Conservation (phyloP, 2,113 vertebrate genomes). For the Ondatra zibethicus region DNA sequence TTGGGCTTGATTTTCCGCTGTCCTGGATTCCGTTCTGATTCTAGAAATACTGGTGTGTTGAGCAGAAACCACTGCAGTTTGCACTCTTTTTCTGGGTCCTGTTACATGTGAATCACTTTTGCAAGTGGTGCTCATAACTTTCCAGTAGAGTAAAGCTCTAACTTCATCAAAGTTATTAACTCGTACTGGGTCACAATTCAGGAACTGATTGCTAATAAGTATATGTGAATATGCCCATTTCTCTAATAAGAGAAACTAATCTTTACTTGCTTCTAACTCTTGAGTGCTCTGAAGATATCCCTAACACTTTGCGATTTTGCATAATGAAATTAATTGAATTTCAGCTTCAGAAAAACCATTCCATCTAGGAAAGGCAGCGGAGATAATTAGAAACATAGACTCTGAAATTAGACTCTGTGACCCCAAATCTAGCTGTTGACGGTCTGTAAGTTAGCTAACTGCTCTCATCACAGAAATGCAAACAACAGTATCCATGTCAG, state of each 20-base stretch:
- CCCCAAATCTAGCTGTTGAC: not conserved
- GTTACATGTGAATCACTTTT: not conserved
- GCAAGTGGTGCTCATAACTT: not conserved
- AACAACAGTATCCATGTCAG: not conserved
- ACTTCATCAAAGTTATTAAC: not conserved
- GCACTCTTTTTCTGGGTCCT: not conserved
- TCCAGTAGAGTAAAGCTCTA: not conserved
- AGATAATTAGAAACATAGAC: not conserved
- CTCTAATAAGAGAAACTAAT: not conserved
- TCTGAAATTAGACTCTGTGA: not conserved
- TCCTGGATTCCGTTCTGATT: not conserved
- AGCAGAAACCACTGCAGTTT: not conserved
- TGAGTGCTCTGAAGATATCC: not conserved
- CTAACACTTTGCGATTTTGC: not conserved
- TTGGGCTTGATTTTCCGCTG: not conserved
- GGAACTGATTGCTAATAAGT: not conserved
- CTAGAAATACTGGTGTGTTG: not conserved
- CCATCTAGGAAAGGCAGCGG: not conserved
- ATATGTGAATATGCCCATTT: not conserved
- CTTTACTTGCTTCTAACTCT: not conserved
- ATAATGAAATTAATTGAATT: slow-evolving; percentile 21
- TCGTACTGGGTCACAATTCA: not conserved
- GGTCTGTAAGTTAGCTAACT: not conserved
- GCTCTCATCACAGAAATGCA: not conserved
- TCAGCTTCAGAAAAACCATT: not conserved